A percentile compares a stretch with the other conserved stretches of the same genome.
phyloP scores from a whole-genome alignment of 2,113 vertebrate genomes.

The Apistogramma diplotaenia region DNA sequence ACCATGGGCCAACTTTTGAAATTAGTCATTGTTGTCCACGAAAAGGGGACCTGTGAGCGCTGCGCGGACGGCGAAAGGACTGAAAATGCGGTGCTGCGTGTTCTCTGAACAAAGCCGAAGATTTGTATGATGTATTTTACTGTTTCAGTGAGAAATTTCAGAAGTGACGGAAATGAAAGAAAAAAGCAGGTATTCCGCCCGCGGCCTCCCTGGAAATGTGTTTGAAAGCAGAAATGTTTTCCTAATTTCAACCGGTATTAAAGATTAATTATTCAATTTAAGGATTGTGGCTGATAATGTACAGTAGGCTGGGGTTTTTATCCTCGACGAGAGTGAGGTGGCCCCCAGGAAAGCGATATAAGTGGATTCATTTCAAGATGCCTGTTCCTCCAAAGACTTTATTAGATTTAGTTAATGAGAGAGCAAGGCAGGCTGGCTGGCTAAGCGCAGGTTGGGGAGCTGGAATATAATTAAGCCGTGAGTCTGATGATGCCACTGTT shows the following conservation, averaged over 20 bases:
- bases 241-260: constrained; percentile 46
- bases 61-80: neutral
- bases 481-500: constrained; percentile 66
- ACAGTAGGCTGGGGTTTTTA: constrained; percentile 54
- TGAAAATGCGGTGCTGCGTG: neutral
- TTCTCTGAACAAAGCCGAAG: neutral
- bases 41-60: neutral
- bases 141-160: neutral
- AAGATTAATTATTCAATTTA: constrained; percentile 70
- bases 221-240: constrained; percentile 20
- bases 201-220: neutral
- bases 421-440: constrained; percentile 57
- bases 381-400: constrained; percentile 74
- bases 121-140: neutral
- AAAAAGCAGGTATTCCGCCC: neutral
- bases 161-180: neutral
- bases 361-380: constrained; percentile 75
- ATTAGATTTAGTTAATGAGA: constrained; percentile 78
- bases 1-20: neutral
- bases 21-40: neutral
- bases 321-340: constrained; percentile 49
- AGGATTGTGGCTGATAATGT: constrained; percentile 41
- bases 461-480: constrained; percentile 74
- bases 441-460: constrained; percentile 72
- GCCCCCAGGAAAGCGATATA: constrained; percentile 70